Percentiles rank a stretch among this genome's conserved stretches.
phyloP scores from a whole-genome alignment of 2,888 invertebrate genomes.

The Drosophila cognata region DNA sequence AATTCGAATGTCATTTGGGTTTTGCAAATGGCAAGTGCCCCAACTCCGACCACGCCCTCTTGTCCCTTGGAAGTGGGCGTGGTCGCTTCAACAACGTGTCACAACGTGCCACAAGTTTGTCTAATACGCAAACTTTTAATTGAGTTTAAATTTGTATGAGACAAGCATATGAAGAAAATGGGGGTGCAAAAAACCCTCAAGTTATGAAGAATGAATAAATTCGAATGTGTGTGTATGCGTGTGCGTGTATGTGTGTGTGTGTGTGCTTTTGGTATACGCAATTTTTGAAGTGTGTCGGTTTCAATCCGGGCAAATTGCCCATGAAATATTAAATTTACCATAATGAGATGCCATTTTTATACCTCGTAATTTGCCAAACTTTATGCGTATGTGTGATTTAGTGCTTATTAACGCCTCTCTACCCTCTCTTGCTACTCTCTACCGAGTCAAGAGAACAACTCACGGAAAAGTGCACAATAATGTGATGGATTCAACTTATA shows the following conservation, averaged over 20 bases:
- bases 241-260: slow-evolving; percentile 1
- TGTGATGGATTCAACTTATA: slow-evolving; percentile 27
- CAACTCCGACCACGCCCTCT: no score
- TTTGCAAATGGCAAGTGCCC: slow-evolving; percentile 28
- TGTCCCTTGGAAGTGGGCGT: slow-evolving; percentile 5
- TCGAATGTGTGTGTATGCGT: slow-evolving; percentile 35
- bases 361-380: slow-evolving; percentile 74
- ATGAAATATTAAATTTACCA: slow-evolving; percentile 82
- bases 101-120: slow-evolving; percentile 68
- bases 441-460: slow-evolving; percentile 8
- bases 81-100: slow-evolving; percentile 52
- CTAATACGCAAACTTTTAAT: slow-evolving; percentile 82
- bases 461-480: slow-evolving; percentile 25
- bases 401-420: slow-evolving; percentile 55
- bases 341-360: slow-evolving; percentile 81
- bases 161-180: slow-evolving; percentile 59
- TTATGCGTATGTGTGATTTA: slow-evolving; percentile 54
- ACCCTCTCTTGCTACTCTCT: background rate
- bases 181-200: slow-evolving; percentile 15
- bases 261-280: slow-evolving; percentile 41
- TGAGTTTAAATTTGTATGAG: slow-evolving; percentile 83
- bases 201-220: slow-evolving; percentile 55
- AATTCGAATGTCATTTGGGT: slow-evolving; percentile 74
- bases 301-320: slow-evolving; percentile 82
- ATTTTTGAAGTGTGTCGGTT: slow-evolving; percentile 80